Percentiles rank a stretch among this genome's conserved stretches.
Conservation (phyloP, 2,113 vertebrate genomes). For the Callaeas wilsoni region DNA sequence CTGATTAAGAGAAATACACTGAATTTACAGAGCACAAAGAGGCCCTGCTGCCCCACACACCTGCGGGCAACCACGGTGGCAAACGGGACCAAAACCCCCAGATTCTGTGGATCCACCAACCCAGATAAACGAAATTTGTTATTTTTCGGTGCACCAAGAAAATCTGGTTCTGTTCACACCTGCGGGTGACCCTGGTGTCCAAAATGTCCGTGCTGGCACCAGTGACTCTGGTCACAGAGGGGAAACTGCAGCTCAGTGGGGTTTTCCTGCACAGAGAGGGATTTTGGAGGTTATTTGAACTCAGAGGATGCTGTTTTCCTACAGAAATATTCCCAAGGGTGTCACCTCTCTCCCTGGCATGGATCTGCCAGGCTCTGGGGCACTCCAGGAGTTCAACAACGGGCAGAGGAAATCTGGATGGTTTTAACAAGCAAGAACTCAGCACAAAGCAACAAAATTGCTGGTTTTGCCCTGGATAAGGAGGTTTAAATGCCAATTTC, state of each 20-base stretch:
- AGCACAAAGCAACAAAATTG: not conserved
- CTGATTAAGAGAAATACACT: rapidly evolving
- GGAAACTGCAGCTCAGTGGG: too few species aligned
- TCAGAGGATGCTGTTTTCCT: not conserved
- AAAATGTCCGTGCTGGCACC: not conserved
- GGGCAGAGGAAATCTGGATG: not conserved
- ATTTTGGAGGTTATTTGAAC: not conserved
- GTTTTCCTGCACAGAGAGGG: not conserved
- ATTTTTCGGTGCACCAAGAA: not conserved
- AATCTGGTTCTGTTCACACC: not conserved
- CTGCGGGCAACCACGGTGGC: rapidly evolving
- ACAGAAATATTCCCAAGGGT: not conserved
- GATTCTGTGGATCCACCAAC: not conserved
- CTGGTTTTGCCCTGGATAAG: not conserved
- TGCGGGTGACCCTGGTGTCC: not conserved
- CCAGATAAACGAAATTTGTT: not conserved
- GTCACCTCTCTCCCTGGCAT: not conserved
- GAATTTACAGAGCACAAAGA: not conserved
- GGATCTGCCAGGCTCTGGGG: not conserved
- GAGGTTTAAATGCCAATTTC: not conserved
- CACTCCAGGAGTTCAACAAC: rapidly evolving
- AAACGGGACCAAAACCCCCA: too few species aligned
- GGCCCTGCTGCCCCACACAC: rapidly evolving
- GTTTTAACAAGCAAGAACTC: not conserved
- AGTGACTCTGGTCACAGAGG: not conserved